Conservation (phyloP, 2,888 invertebrate species). For the Ferrisia virgata region DNA sequence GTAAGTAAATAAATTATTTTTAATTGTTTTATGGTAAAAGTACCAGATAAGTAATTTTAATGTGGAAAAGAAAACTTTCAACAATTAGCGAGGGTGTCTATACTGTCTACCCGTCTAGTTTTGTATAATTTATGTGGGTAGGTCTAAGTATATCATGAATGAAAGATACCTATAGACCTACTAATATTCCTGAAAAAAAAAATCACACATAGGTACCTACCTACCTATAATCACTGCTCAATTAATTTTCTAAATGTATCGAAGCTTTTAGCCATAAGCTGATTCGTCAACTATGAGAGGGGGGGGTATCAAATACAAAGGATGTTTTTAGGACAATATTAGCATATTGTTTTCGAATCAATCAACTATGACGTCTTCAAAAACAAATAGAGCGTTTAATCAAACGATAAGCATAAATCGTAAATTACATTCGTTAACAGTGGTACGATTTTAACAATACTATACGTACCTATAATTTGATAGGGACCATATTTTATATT, state of each 20-base stretch:
- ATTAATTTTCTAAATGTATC: background rate
- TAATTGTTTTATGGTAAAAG: background rate
- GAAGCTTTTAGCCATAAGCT: background rate
- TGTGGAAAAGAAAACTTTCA: background rate
- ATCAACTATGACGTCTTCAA: constrained; percentile 22
- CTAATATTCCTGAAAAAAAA: background rate
- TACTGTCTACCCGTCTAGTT: too few species aligned
- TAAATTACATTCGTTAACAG: constrained; percentile 1
- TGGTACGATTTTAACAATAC: background rate
- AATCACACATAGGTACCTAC: too few species aligned
- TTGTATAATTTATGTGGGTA: too few species aligned
- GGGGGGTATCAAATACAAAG: background rate
- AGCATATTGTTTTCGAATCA: constrained; percentile 18
- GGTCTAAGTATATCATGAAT: background rate
- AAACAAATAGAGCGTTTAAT: constrained; percentile 28
- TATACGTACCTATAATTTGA: background rate
- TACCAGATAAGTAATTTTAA: background rate
- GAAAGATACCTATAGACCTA: background rate
- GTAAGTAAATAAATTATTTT: background rate
- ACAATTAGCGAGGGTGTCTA: background rate
- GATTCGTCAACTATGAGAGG: background rate
- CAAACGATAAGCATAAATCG: constrained; percentile 24
- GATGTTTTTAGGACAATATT: constrained; percentile 24
- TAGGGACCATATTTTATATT: background rate
- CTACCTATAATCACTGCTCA: too few species aligned